phyloP scores from a whole-genome alignment of 2,888 invertebrate genomes.

The Yponomeuta sedellus region DNA sequence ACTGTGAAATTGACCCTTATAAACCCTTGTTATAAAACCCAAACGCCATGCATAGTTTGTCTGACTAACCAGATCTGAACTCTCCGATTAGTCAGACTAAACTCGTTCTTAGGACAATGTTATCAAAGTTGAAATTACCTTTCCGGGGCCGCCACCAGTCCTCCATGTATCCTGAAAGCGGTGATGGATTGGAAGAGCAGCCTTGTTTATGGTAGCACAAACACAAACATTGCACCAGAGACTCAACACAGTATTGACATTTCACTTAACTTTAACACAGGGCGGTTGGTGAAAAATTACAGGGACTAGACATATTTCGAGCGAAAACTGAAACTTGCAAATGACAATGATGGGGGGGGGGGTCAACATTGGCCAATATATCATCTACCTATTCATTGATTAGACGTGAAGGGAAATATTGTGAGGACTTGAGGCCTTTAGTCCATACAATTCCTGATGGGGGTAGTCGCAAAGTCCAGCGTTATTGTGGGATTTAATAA shows the following conservation, averaged over 20 bases:
- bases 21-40: background rate
- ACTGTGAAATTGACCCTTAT: background rate
- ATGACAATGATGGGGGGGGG: background rate
- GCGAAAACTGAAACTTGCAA: constrained; percentile 10
- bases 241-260: constrained; percentile 74
- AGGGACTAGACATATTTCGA: background rate
- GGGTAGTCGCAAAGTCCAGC: no score
- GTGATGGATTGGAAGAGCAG: constrained; percentile 88
- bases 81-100: background rate
- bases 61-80: background rate
- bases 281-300: background rate
- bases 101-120: background rate
- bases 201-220: constrained; percentile 77
- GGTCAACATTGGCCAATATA: background rate
- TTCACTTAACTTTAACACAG: constrained; percentile 23
- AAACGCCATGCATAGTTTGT: background rate
- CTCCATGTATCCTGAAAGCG: constrained; percentile 98
- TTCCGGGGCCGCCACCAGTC: constrained; percentile 98
- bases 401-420: background rate
- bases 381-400: background rate
- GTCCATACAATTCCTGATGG: no score
- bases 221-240: constrained; percentile 73
- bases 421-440: background rate
- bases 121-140: constrained; percentile 79
- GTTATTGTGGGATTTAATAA: no score